Percentiles rank a stretch among this genome's conserved stretches.
phyloP scores from a whole-genome alignment of 2,113 vertebrate species.

The Eulemur macaco region DNA sequence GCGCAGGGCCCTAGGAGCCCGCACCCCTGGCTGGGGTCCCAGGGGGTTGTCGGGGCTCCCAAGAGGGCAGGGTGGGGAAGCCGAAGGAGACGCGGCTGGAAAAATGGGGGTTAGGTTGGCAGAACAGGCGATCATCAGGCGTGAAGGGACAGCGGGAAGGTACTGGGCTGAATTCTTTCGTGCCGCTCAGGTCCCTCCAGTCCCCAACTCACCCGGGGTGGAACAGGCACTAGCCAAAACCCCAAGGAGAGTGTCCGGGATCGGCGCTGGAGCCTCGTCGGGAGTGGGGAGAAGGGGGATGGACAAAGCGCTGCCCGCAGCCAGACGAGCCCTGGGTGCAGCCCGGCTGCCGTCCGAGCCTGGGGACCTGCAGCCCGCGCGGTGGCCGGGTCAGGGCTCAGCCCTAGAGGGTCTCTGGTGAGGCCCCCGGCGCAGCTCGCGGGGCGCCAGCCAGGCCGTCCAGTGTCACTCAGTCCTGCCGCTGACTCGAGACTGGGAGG shows the following conservation, averaged over 20 bases:
- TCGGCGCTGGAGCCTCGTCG: background rate
- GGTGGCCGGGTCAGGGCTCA: too few relatives aligned
- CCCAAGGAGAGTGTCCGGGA: background rate
- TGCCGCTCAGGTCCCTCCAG: background rate
- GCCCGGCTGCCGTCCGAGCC: background rate
- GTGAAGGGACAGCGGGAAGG: background rate
- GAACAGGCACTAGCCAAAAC: background rate
- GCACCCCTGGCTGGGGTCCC: background rate
- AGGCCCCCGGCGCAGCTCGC: background rate
- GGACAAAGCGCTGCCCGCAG: background rate
- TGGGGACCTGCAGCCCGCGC: background rate
- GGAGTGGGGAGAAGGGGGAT: too few relatives aligned
- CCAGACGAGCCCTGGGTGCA: background rate
- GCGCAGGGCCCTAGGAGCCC: background rate
- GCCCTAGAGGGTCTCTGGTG: rapidly evolving
- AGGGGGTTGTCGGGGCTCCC: background rate
- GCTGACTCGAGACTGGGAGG: background rate
- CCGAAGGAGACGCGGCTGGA: background rate
- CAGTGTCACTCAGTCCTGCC: background rate
- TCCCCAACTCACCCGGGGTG: slow-evolving; percentile 38
- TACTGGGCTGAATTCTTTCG: background rate
- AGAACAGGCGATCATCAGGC: background rate
- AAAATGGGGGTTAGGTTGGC: background rate
- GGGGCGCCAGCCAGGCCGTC: background rate
- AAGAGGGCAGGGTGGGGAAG: background rate